Conservation (phyloP, 2,797 vertebrate genomes). For the Serranus cabrilla region DNA sequence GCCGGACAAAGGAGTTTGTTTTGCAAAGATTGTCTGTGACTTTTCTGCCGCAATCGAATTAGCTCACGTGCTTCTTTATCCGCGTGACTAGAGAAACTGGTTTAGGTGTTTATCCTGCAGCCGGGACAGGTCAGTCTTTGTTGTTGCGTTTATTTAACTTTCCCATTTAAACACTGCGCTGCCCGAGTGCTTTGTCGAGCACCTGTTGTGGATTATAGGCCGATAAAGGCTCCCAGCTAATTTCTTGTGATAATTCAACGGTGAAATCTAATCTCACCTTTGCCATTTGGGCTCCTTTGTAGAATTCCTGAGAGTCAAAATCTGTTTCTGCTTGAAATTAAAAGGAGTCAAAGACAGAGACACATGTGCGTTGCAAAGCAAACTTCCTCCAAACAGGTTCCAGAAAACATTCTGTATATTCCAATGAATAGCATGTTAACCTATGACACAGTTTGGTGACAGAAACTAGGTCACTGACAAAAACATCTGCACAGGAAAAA, state of each 20-base stretch:
- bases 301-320: conserved; percentile 13
- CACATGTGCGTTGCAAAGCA: background rate
- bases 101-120: conserved; percentile 53
- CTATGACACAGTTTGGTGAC: conserved; percentile 51
- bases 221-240: conserved; percentile 45
- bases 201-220: conserved; percentile 75
- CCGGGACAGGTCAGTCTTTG: conserved; percentile 62
- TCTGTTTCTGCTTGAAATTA: conserved; percentile 23
- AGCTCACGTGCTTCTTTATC: conserved; percentile 43
- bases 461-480: conserved; percentile 50
- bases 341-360: background rate
- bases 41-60: conserved; percentile 33
- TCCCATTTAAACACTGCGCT: conserved; percentile 32
- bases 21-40: conserved; percentile 61
- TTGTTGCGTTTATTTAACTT: conserved; percentile 60
- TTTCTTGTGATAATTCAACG: conserved; percentile 61
- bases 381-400: background rate
- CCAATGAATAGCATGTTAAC: conserved; percentile 3
- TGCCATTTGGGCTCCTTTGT: conserved; percentile 16
- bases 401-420: background rate
- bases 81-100: conserved; percentile 69
- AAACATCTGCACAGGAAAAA: conserved; percentile 21
- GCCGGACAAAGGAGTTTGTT: conserved; percentile 71
- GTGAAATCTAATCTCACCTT: conserved; percentile 51
- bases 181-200: conserved; percentile 56